These are phyloP conservation scores for Diachasma alloeum DNA, from an alignment of 1,140 invertebrate genomes.

Conservation along the genomic window DNA sequence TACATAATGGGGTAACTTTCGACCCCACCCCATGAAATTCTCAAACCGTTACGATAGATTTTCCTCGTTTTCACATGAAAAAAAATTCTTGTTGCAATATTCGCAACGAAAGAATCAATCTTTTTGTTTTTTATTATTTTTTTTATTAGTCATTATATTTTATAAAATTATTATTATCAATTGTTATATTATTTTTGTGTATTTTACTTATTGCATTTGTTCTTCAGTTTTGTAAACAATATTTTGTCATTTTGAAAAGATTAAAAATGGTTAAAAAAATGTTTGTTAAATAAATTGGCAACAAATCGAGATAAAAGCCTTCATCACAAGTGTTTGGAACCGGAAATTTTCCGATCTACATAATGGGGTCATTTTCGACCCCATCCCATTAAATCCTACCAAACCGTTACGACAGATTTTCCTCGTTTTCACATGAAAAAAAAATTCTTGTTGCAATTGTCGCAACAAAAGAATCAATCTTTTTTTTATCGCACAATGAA, in stretches of 20 bases:
- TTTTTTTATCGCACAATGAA: background rate
- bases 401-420: background rate
- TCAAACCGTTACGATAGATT: background rate
- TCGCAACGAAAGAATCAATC: constrained; percentile 13
- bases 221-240: no score
- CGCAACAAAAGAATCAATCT: constrained; percentile 17
- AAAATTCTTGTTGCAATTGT: background rate
- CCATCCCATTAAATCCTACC: background rate
- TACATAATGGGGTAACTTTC: background rate
- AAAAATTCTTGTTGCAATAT: background rate
- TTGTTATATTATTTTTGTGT: no score
- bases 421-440: background rate
- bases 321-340: no score
- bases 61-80: background rate
- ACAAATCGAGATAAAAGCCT: no score
- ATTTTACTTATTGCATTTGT: no score
- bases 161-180: no score
- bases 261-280: no score
- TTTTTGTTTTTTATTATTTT: no score
- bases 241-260: no score
- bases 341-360: background rate
- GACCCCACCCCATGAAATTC: background rate
- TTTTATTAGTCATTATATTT: no score
- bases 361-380: background rate
- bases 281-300: no score